These are phyloP conservation scores for Digitonthophagus gazella DNA, from an alignment of 2,888 invertebrate genomes.

Conservation along the genomic window DNA sequence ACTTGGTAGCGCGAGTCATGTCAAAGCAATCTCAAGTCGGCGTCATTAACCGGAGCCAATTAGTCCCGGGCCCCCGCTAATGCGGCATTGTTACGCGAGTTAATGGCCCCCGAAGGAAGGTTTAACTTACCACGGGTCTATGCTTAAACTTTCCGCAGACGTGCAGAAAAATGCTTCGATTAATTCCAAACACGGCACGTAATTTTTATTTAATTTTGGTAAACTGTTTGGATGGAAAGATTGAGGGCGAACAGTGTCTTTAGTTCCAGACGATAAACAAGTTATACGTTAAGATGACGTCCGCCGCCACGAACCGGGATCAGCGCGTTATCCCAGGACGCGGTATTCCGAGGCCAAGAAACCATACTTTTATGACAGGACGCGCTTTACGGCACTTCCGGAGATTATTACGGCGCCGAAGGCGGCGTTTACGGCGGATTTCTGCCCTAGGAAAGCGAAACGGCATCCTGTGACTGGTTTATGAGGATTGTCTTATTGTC, in stretches of 20 bases:
- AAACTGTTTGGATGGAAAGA: too few relatives aligned
- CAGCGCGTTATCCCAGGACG: not conserved
- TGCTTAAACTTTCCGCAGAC: not conserved
- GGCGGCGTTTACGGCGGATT: conserved; percentile 3
- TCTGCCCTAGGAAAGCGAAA: conserved; percentile 1
- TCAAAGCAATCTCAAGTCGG: not conserved
- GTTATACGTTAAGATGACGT: not conserved
- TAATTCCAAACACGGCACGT: not conserved
- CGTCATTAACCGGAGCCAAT: not conserved
- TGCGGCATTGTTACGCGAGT: not conserved
- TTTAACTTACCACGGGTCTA: not conserved
- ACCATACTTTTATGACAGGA: conserved; percentile 10
- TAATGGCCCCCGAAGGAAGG: not conserved
- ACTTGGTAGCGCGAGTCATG: not conserved
- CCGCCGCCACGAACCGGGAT: not conserved
- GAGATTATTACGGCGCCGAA: conserved; percentile 5
- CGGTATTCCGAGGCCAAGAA: not conserved
- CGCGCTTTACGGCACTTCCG: conserved; percentile 17
- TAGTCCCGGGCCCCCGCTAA: not conserved
- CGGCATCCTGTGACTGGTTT: not conserved
- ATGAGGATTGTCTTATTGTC: not conserved
- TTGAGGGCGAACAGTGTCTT: too few relatives aligned
- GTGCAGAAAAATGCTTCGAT: not conserved
- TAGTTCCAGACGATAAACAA: not conserved
- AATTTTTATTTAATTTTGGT: not conserved